Evolutionary conservation across 2,797 vertebrate species (phyloP), one percentile per base, ranked within the genome.

Genomic region (Crax fasciolata): DNA sequence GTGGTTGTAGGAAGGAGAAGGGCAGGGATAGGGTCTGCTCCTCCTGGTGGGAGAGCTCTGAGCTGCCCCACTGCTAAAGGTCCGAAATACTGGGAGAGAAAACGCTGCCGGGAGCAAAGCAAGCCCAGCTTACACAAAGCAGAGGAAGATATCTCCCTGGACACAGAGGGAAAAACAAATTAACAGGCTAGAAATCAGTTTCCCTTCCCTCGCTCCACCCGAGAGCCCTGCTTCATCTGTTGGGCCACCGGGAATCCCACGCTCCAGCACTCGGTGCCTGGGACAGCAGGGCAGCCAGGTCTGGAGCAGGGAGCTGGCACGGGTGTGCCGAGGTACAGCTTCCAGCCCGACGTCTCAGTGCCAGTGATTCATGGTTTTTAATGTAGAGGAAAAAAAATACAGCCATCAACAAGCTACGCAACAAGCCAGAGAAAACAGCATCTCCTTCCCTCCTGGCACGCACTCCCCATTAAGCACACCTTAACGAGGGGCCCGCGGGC

Each of bases 161-260:
- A 92, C 95, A 92, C 84, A 63, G 84, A 87, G 66, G 66, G 43
- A 46, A 95, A 92, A 95, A 93, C 84, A 96, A 95, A 96, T 96
- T 96, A 96, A 92, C 79, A 73, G 81, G 89, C 89, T 78, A 92
- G 84, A 96, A 94, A 93, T 93, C 79, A 81, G 82, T 78, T 94
- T 89, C 43, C 35, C n/a, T 57, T 93, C 62, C 76, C 73, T 94
- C 57, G 6, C 58, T 83, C 65, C 84, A 90, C 80, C 88, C 54
- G 73, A 81, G 71, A 91, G 87, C 21, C 73, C 43, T 1, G 9
- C 70, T 89, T 39, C 49, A 39, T 4, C 46, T 59, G 49, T 66
- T 92, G 81, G 87, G 79, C 75, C 54, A 83, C 21, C 72, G 75
- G 89, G 80, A 96, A 93, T 87, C 78, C 78, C 49, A 51, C 48